Evolutionary conservation across 2,888 invertebrate genomes (phyloP).

Genomic region (Podabrus alpinus): DNA sequence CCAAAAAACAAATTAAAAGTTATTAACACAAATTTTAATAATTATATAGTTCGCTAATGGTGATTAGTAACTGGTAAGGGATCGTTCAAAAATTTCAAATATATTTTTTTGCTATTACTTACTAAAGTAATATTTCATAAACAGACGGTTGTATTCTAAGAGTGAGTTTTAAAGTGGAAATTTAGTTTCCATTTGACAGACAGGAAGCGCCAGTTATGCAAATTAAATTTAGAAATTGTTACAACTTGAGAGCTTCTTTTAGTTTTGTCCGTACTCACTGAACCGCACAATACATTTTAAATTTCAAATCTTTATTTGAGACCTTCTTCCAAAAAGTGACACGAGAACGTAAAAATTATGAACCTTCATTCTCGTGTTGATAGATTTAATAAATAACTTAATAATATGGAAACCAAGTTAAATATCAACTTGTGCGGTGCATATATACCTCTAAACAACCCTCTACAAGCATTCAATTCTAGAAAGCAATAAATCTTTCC

Average conservation of each 20-base stretch:
- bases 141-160: slow-evolving; percentile 1
- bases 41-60: neutral
- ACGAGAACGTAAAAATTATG: neutral
- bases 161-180: slow-evolving; percentile 32
- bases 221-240: slow-evolving; percentile 55
- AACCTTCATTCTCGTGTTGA: neutral
- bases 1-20: slow-evolving; percentile 18
- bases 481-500: slow-evolving; percentile 51
- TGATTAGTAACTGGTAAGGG: neutral
- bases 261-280: neutral
- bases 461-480: slow-evolving; percentile 51
- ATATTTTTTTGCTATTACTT: neutral
- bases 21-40: slow-evolving; percentile 2
- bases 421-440: slow-evolving; percentile 53
- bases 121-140: slow-evolving; percentile 5
- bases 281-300: neutral
- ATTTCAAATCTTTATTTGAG: neutral
- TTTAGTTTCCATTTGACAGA: slow-evolving; percentile 49
- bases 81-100: neutral
- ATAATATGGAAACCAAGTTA: slow-evolving; percentile 40
- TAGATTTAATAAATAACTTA: neutral
- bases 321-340: neutral
- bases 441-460: slow-evolving; percentile 50
- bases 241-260: slow-evolving; percentile 34
- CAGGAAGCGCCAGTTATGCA: slow-evolving; percentile 49